Evolutionary conservation across 2,113 vertebrate genomes (phyloP).

Genomic region (Pelodiscus sinensis): DNA sequence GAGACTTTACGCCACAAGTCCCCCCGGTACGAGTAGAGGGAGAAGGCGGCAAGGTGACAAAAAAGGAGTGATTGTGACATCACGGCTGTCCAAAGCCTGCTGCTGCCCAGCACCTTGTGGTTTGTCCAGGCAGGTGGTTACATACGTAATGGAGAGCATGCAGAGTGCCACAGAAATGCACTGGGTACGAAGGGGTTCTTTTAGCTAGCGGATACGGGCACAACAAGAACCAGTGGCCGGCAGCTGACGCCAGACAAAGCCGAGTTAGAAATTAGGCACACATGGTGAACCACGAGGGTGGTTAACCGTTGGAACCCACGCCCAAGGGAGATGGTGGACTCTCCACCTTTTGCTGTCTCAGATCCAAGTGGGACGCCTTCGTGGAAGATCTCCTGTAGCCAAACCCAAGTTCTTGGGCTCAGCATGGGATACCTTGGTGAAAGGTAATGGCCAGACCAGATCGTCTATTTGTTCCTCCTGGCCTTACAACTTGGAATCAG

Average conservation of each 20-base stretch:
- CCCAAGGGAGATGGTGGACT: neutral
- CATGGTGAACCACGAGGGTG: neutral
- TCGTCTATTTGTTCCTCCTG: neutral
- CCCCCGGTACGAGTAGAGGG: neutral
- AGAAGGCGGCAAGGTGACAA: neutral
- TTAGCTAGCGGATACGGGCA: neutral
- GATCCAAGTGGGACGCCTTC: neutral
- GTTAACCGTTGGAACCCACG: neutral
- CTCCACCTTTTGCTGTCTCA: neutral
- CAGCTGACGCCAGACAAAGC: neutral
- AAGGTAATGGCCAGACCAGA: neutral
- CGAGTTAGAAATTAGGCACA: neutral
- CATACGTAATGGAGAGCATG: neutral
- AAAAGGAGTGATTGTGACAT: neutral
- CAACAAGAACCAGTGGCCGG: neutral
- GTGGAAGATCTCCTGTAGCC: neutral
- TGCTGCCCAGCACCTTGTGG: neutral
- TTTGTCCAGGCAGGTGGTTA: neutral
- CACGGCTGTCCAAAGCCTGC: neutral
- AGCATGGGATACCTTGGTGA: neutral
- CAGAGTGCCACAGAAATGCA: neutral
- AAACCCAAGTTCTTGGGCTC: neutral
- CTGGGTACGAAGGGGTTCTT: neutral
- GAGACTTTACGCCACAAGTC: too few species aligned
- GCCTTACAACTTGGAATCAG: neutral